phyloP scores from a whole-genome alignment of 2,888 invertebrate genomes.

The Ochropacha duplaris region DNA sequence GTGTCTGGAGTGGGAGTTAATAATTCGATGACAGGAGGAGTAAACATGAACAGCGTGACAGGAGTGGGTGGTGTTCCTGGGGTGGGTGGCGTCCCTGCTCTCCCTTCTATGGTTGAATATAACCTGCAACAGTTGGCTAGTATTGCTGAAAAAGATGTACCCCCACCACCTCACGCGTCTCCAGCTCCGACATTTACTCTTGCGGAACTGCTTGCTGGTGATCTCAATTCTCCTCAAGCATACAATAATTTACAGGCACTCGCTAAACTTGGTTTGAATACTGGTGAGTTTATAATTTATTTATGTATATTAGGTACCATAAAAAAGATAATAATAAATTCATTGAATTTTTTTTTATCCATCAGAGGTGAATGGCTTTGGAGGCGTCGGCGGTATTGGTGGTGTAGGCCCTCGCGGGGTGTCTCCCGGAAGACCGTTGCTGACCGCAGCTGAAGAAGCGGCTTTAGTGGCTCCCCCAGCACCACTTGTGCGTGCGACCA shows the following conservation, averaged over 20 bases:
- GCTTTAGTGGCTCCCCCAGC: conserved; percentile 75
- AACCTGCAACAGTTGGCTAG: conserved; percentile 93
- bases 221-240: conserved; percentile 87
- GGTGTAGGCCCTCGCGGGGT: conserved; percentile 77
- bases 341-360: conserved; percentile 15
- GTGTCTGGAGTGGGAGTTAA: conserved; percentile 59
- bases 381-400: conserved; percentile 72
- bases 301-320: background rate
- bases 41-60: conserved; percentile 58
- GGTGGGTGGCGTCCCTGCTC: conserved; percentile 60
- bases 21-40: conserved; percentile 58
- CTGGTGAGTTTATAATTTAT: conserved; percentile 75
- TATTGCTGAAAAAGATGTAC: conserved; percentile 87
- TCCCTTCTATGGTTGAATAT: conserved; percentile 91
- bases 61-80: conserved; percentile 54
- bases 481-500: conserved; percentile 85
- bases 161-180: conserved; percentile 80
- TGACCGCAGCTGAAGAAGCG: conserved; percentile 74
- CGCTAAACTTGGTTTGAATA: conserved; percentile 91
- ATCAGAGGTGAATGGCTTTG: conserved; percentile 77
- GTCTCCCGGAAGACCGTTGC: conserved; percentile 72
- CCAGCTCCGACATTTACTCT: conserved; percentile 87
- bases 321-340: background rate
- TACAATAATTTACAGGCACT: conserved; percentile 95
- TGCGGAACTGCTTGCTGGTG: conserved; percentile 90